Evolutionary conservation across 2,113 vertebrate genomes (phyloP).

Genomic region (Pterocles burchelli): DNA sequence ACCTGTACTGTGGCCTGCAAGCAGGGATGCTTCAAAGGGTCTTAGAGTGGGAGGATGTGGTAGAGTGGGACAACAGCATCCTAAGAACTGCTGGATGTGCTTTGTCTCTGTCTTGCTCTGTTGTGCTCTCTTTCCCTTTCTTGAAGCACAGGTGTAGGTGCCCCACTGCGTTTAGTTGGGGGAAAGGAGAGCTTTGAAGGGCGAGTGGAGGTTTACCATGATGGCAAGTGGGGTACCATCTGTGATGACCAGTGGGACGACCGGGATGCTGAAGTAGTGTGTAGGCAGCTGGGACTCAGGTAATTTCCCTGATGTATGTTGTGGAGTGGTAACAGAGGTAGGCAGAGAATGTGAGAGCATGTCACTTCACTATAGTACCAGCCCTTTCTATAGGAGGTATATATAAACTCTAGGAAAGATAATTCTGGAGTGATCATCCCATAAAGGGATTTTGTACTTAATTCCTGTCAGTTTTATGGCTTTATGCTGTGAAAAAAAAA

Average conservation of each 20-base stretch:
- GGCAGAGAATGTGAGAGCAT: not conserved
- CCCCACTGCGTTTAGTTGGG: conserved; percentile 85
- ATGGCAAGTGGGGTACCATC: conserved; percentile 87
- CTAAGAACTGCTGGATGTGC: not conserved
- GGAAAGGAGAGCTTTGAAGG: conserved; percentile 89
- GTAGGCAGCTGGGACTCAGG: conserved; percentile 88
- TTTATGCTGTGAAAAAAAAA: not conserved
- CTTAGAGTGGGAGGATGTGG: not conserved
- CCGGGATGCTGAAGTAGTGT: conserved; percentile 89
- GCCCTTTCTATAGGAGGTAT: not conserved
- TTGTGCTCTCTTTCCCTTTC: conserved; percentile 41
- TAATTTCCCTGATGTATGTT: conserved; percentile 4
- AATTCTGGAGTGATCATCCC: not conserved
- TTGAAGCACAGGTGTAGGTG: conserved; percentile 78
- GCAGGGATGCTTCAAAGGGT: fast-evolving
- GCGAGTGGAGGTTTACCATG: conserved; percentile 87
- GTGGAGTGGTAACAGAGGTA: not conserved
- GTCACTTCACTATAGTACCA: not conserved
- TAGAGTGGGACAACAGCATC: not conserved
- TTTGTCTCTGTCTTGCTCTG: not conserved
- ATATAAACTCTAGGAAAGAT: not conserved
- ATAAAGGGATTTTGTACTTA: not conserved
- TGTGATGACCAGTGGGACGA: conserved; percentile 93
- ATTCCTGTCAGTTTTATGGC: not conserved
- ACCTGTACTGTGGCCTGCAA: not conserved